These are phyloP conservation scores for Oncopodura yosiiana DNA, from an alignment of 1,140 invertebrate genomes.

Conservation along the genomic window DNA sequence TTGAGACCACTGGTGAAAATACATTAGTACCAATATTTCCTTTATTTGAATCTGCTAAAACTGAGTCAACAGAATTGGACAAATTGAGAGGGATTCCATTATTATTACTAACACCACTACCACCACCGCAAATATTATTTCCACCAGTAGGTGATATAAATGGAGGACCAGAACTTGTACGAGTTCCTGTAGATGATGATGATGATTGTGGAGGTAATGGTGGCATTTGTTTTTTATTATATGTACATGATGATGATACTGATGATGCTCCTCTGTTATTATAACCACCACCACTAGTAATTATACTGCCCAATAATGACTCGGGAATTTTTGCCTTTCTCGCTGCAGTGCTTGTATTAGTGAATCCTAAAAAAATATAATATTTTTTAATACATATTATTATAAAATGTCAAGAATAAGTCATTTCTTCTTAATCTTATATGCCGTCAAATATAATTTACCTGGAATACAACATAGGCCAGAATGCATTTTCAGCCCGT, in stretches of 20 bases:
- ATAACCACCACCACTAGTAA: constrained; percentile 10
- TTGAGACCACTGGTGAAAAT: constrained; percentile 21
- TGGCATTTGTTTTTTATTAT: constrained; percentile 15
- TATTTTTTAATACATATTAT: too few relatives aligned
- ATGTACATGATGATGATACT: neutral
- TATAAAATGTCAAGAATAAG: too few relatives aligned
- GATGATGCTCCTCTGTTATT: neutral
- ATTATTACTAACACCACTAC: neutral
- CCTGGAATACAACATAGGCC: constrained; percentile 71
- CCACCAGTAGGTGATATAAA: constrained; percentile 27
- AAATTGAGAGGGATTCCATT: constrained; percentile 7
- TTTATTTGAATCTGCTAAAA: constrained; percentile 13
- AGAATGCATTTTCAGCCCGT: constrained; percentile 36
- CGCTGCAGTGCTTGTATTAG: constrained; percentile 67
- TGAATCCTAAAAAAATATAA: constrained; percentile 56
- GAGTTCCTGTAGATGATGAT: constrained; percentile 2
- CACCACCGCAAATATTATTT: neutral
- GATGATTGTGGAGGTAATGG: constrained; percentile 3
- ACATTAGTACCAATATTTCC: constrained; percentile 15
- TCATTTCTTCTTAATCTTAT: too few relatives aligned
- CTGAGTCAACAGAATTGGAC: constrained; percentile 32
- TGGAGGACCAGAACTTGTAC: constrained; percentile 32
- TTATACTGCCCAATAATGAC: constrained; percentile 65
- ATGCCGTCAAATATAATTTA: constrained; percentile 37
- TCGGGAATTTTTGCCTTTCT: constrained; percentile 73